phyloP scores from a whole-genome alignment of 2,113 vertebrate genomes.

The Xiphophorus couchianus region DNA sequence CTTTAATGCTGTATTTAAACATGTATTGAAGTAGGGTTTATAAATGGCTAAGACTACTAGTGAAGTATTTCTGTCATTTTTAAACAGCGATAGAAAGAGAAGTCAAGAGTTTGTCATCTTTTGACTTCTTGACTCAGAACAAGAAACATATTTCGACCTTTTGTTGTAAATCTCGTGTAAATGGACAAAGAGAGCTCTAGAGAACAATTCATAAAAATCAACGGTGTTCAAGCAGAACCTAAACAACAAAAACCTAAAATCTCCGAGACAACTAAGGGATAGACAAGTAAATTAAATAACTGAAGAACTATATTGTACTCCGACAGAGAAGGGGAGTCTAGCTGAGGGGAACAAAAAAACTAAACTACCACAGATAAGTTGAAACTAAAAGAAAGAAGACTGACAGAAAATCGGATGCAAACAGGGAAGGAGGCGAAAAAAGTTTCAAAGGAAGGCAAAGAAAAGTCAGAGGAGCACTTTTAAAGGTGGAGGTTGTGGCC shows the following conservation, averaged over 20 bases:
- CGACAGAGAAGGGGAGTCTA: background rate
- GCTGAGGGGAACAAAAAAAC: background rate
- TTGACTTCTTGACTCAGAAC: background rate
- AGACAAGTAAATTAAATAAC: no score
- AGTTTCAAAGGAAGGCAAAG: slow-evolving; percentile 38
- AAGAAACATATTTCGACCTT: background rate
- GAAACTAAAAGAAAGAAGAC: background rate
- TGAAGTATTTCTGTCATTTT: background rate
- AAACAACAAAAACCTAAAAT: no score
- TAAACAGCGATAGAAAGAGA: background rate
- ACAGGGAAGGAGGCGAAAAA: background rate
- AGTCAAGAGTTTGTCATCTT: background rate
- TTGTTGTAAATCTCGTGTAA: background rate
- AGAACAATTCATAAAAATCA: no score
- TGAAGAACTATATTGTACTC: no score
- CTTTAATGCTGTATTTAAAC: background rate
- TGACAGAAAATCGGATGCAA: background rate
- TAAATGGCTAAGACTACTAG: background rate
- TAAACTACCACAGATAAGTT: background rate
- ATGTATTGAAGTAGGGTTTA: background rate
- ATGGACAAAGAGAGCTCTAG: background rate
- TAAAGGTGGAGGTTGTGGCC: slow-evolving; percentile 72
- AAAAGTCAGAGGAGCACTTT: slow-evolving; percentile 35
- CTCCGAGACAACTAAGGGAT: no score
- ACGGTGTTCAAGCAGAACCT: no score